Base-by-base conservation (phyloP, 2,113 vertebrate genomes). In the Tachuris rubrigastra region DNA sequence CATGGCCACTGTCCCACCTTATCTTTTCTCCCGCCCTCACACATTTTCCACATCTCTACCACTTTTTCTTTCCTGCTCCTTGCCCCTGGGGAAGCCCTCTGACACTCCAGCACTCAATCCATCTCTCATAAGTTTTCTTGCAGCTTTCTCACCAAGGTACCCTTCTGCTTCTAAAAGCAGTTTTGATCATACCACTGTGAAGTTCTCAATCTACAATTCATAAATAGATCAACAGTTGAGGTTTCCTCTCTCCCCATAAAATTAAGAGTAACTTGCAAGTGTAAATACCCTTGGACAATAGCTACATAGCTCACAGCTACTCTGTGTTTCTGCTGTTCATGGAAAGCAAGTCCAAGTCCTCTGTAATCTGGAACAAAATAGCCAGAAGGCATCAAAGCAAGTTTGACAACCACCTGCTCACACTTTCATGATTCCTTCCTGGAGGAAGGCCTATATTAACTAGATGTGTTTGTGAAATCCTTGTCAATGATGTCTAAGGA, bases 1-100 rank as follows among this genome's bases (percentile, higher is more conserved):
- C 39, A 46, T 0, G 0, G 39, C 50, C 44, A 25, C 39, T 72
- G 56, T 47, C 31, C 49, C 4, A 8, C 58, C 63, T 42, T 72
- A n/a, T 21, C 12, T 72, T 83, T 80, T 41, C 22, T 35, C 28
- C 35, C 55, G 53, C 67, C 14, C 39, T 76, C 42, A 63, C 25
- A 20, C 5, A 25, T 28, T 17, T 66, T 23, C 20, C 31, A 66
- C 8, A 24, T 74, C 49, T 35, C 23, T 39, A 31, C 3, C 21
- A 10, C 6, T 30, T 24, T 56, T 41, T 14, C 20, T 2, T 5
- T 7, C 14, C 5, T 6, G 23, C 6, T 50, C 17, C 14, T 69
- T 3, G 33, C 0, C 30, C 4, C 12, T 55, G 52, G 39, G 17
- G 49, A 80, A 80, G 25, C 18, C n/a, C 21, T 17, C 25, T 55